phyloP scores from a whole-genome alignment of 2,888 invertebrate species.

The Drosophila limbata region DNA sequence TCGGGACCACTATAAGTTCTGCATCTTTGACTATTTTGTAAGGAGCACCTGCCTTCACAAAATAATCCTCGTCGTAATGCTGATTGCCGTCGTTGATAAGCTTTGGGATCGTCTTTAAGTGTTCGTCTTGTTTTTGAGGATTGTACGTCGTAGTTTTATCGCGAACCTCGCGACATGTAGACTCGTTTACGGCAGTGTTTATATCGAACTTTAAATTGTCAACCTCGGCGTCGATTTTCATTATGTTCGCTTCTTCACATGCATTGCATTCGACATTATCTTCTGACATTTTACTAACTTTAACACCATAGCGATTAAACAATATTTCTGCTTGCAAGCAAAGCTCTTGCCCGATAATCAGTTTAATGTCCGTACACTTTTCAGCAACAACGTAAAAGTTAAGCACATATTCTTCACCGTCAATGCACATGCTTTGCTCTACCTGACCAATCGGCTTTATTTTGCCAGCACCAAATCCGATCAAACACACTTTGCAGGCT shows the following conservation, averaged over 20 bases:
- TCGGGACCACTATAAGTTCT: slow-evolving; percentile 34
- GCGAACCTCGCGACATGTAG: background rate
- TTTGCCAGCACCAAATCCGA: slow-evolving; percentile 1
- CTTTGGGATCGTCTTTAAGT: slow-evolving; percentile 20
- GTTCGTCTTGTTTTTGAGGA: slow-evolving; percentile 8
- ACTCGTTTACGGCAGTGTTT: background rate
- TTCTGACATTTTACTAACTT: background rate
- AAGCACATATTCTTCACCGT: slow-evolving; percentile 6
- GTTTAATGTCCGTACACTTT: slow-evolving; percentile 1
- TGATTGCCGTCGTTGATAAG: background rate
- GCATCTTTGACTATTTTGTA: slow-evolving; percentile 38
- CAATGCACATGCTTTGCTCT: background rate
- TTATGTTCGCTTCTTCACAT: background rate
- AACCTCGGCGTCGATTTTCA: background rate
- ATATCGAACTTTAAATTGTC: background rate
- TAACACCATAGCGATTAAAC: slow-evolving; percentile 2
- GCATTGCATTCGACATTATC: too few relatives aligned
- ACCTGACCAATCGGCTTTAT: slow-evolving; percentile 7
- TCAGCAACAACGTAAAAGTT: background rate
- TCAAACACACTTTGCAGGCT: background rate
- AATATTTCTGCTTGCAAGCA: slow-evolving; percentile 6
- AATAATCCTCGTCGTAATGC: background rate
- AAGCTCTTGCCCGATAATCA: slow-evolving; percentile 17
- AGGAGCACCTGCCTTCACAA: slow-evolving; percentile 12
- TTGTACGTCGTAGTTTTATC: background rate